Base-by-base conservation (phyloP, 2,888 invertebrate species). In the Andricus curvator region DNA sequence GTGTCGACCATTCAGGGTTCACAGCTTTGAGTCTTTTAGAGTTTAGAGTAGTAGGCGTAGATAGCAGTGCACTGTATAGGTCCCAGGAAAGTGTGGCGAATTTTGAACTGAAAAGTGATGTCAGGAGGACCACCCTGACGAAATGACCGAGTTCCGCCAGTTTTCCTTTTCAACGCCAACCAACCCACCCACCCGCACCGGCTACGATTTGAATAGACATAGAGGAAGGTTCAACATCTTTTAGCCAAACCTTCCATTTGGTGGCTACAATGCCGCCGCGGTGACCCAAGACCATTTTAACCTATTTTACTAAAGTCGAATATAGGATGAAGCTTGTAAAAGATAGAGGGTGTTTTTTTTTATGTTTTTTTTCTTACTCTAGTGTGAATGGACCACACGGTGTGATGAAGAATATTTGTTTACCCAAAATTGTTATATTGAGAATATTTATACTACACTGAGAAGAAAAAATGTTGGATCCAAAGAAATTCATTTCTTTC, bases 71-170 rank as follows among this genome's bases (percentile, higher is more conserved):
- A 25, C 25, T 25, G 25, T 25, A 25, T 29, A 56, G 51, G 33
- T 70, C 70, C 20, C 51, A 51, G 70, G 51, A 33, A 70, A 70
- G 70, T 70, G 70, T 70, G 51, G 70, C 70, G 70, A 70, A 70
- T 70, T 51, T 22, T 29, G 51, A 70, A 70, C 51, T 48, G 68
- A 68, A 68, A 48, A 68, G 68, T 70, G 51, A 70, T 33, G 29
- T 70, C 20, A 51, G 70, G 20, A 51, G 29, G 70, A 70, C 70
- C 70, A 70, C 70, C 70, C 70, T 48, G 29, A 48, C 51, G 29
- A 48, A 70, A 70, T 70, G 70, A 70, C 70, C 70, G 70, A 70
- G 70, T 70, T 56, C 70, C 70, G 51, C 51, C 51, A 70, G 51
- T 70, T 70, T 70, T 70, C n/a, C 33, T 51, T 70, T 70, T 70